Evolutionary conservation across 1,140 invertebrate species (phyloP), one percentile per base, ranked within the genome.

Genomic region (Euwallacea fornicatus): DNA sequence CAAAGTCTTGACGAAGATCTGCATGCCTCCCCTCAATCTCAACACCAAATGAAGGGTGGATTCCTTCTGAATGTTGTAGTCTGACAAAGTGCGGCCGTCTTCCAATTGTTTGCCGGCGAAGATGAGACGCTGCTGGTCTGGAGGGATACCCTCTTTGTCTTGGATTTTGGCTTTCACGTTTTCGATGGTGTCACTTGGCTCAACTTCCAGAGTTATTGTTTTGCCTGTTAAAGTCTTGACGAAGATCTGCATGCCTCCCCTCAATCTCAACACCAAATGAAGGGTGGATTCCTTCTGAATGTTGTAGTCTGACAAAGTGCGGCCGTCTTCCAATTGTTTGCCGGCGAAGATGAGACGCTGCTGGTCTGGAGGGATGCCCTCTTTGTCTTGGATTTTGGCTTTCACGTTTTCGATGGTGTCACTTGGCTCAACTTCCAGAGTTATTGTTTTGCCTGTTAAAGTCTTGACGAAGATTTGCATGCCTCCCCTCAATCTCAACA

Each of bases 381-480:
- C 91, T 83, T 92, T 94, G 75, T 96, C 89, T 83, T 96, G 93
- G 80, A 97, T 96, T 81, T 96, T 96, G 13, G 93, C 90, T 82
- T 96, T 96, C 2, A 97, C 93, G 91, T 96, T 95, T 84, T 96
- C 93, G 80, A 97, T 96, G 41, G 94, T 95, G 82, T 97, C 94
- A 55, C 91, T 94, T 41, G 90, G 89, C 81, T 97, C 93, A 75
- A 96, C 94, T 86, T 96, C 95, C 76, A 96, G 89, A 74, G 94
- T 96, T 84, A 97, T 96, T 83, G 94, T 97, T 84, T 97, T 97
- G 71, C 94, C 95, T 78, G 94, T 96, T 42, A 96, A 86, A 79
- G 94, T 96, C 83, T 96, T 96, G 8, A 96, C 94, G 83, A 97
- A 96, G 78, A 96, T 96, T 87, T 97, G 94, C 94, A 97, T 96